These are phyloP conservation scores for Habrosyne pyritoides DNA, from an alignment of 2,888 invertebrate genomes.

Conservation along the genomic window DNA sequence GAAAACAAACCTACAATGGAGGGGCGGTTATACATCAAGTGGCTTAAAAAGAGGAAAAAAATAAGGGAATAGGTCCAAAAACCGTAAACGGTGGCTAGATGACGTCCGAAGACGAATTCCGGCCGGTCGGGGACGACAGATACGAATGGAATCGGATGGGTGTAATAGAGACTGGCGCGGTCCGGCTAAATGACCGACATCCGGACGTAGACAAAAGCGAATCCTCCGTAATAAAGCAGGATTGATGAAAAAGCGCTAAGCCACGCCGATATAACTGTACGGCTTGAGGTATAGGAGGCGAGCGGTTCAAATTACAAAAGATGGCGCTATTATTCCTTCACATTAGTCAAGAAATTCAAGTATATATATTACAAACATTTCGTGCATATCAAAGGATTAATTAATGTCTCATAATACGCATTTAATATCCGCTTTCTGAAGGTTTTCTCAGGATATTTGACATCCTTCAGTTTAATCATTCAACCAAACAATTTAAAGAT, in stretches of 20 bases:
- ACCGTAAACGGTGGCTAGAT: conserved; percentile 58
- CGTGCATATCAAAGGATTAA: no score
- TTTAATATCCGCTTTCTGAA: no score
- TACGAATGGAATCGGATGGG: conserved; percentile 80
- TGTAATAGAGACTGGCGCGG: conserved; percentile 76
- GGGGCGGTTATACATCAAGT: conserved; percentile 69
- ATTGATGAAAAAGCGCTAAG: conserved; percentile 86
- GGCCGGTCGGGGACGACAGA: conserved; percentile 69
- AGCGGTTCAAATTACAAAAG: conserved; percentile 18
- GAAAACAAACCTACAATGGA: conserved; percentile 77
- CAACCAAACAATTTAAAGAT: no score
- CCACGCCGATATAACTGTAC: conserved; percentile 79
- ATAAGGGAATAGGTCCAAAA: conserved; percentile 56
- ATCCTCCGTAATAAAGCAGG: conserved; percentile 83
- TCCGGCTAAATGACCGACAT: conserved; percentile 80
- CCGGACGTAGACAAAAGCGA: conserved; percentile 80
- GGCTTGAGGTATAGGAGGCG: conserved; percentile 34
- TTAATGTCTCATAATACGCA: no score
- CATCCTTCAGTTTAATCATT: no score
- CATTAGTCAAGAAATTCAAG: no score
- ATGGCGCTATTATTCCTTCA: no score
- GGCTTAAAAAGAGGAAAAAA: conserved; percentile 63
- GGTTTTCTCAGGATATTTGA: no score
- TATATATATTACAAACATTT: conserved; percentile 17
- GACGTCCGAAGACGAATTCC: conserved; percentile 73